Evolutionary conservation across 2,113 vertebrate genomes (phyloP), one percentile per base, ranked within the genome.

Genomic region (Otolemur garnettii): DNA sequence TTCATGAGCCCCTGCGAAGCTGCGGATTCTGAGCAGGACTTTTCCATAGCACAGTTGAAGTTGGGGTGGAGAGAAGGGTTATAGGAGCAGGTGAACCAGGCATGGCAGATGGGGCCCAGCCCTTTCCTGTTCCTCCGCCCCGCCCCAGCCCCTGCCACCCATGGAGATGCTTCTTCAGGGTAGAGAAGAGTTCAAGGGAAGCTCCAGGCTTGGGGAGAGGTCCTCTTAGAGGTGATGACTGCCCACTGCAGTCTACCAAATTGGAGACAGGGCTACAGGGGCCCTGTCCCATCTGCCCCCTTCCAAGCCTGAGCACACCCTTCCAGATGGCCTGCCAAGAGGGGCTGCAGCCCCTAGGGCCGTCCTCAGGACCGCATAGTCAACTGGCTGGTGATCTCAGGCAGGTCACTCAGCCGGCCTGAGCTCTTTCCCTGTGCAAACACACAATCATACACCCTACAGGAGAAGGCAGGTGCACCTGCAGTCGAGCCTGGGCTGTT

Each of bases 1-100:
- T 98, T 98, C 98, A 98, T 97, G 97, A 97, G 96, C 71, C 64
- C 91, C 82, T 0, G 75, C 97, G 97, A 98, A 94, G 97, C 98
- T 78, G 96, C 38, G 95, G 94, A 89, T 98, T 95, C 91, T 68
- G 94, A 98, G 97, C 77, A 2, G 42, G 1, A 15, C 90, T 93
- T 84, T 72, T 95, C 93, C 71, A 10, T 2, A 0, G 90, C 57
- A 19, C 82, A 72, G 96, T 74, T 45, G n/a, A 89, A 62, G 93
- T 60, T 13, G 92, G 93, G 93, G 91, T 80, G n/a, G 57, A 96
- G 97, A 57, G 89, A 95, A 19, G 90, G 82, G 50, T 84, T 93
- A 84, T 97, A 97, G 96, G 93, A 69, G 96, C 89, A 71, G 91
- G 60, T 4, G 80, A 57, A n/a, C 1, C 38, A 38, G 33, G 84